A percentile compares a stretch with the other conserved stretches of the same genome.
Evolutionary conservation across 2,888 invertebrate species (phyloP).

Genomic region (Cyclophora punctaria): DNA sequence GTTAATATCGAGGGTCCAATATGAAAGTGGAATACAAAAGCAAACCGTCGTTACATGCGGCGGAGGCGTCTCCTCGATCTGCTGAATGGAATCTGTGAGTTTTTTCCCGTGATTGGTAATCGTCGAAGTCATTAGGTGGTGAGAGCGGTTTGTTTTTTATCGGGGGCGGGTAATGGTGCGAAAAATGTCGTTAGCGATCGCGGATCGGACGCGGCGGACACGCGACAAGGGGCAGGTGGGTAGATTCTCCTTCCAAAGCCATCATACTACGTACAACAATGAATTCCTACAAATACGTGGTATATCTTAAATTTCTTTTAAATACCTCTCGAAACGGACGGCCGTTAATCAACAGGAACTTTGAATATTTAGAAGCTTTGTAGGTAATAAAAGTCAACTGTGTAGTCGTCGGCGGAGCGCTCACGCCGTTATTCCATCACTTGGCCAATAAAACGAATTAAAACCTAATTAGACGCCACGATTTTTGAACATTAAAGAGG

Average conservation of each 20-base stretch:
- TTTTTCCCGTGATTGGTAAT: conserved; percentile 58
- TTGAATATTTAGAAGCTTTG: conserved; percentile 25
- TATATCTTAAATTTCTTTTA: too few species aligned
- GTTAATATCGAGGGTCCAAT: too few species aligned
- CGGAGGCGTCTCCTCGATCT: conserved; percentile 5
- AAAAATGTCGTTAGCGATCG: conserved; percentile 50
- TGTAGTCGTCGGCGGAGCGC: conserved; percentile 11
- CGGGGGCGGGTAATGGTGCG: conserved; percentile 50
- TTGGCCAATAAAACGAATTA: conserved; percentile 72
- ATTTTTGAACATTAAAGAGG: conserved; percentile 75
- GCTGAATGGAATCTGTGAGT: conserved; percentile 4
- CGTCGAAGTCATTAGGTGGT: conserved; percentile 57
- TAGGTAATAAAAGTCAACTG: conserved; percentile 22
- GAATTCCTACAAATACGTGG: too few species aligned
- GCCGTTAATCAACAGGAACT: conserved; percentile 2
- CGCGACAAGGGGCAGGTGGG: too few species aligned
- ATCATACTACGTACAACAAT: too few species aligned
- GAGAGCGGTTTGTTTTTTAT: conserved; percentile 51
- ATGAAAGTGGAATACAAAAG: neutral
- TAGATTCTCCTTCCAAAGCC: too few species aligned
- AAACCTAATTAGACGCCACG: conserved; percentile 72
- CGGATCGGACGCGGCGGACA: conserved; percentile 9
- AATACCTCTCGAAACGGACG: neutral
- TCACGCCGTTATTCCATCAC: conserved; percentile 58
- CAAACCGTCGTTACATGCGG: conserved; percentile 8